phyloP scores from a whole-genome alignment of 2,113 vertebrate genomes.

The Apteryx owenii region DNA sequence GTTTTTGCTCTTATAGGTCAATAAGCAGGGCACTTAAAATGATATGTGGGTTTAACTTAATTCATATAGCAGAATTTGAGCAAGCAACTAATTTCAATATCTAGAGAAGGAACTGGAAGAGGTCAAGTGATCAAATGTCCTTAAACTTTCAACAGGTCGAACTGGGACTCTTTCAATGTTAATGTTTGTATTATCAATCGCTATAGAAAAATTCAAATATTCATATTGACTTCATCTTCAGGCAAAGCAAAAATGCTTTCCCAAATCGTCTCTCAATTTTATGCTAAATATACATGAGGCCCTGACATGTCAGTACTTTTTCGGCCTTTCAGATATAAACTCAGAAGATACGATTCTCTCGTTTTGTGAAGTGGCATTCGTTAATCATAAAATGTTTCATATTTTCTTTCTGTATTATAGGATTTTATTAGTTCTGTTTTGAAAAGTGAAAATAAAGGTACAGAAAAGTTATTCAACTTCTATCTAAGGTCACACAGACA shows the following conservation, averaged over 20 bases:
- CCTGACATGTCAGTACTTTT: neutral
- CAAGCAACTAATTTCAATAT: constrained; percentile 40
- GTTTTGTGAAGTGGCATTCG: neutral
- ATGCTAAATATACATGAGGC: neutral
- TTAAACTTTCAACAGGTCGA: neutral
- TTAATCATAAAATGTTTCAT: neutral
- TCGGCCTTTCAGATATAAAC: neutral
- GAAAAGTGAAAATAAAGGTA: neutral
- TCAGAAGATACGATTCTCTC: neutral
- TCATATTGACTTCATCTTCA: neutral
- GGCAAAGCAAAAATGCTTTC: neutral
- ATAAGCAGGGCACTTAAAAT: constrained; percentile 38
- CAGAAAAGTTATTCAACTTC: neutral
- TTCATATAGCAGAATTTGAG: constrained; percentile 49
- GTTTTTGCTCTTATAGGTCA: constrained; percentile 43
- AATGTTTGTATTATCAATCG: neutral
- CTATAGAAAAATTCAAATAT: neutral
- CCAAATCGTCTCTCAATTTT: neutral
- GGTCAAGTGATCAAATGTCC: neutral
- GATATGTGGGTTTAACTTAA: constrained; percentile 37
- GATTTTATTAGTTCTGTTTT: neutral
- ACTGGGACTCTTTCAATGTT: neutral
- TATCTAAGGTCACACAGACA: neutral
- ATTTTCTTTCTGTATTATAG: neutral
- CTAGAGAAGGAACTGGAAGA: constrained; percentile 3